Evolutionary conservation across 2,888 invertebrate species (phyloP).

Genomic region (Parelbella ahira): DNA sequence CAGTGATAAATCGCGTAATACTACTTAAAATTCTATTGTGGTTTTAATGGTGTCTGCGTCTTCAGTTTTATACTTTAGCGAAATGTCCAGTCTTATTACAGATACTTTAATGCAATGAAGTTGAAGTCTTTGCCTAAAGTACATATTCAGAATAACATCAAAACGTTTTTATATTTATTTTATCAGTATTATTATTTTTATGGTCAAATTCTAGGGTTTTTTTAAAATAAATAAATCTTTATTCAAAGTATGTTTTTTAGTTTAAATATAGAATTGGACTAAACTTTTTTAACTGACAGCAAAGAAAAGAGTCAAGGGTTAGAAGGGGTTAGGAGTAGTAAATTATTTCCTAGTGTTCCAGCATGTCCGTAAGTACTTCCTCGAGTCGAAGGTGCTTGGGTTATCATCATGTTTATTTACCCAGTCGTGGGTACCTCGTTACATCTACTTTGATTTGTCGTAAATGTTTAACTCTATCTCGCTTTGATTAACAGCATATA

Average conservation of each 20-base stretch:
- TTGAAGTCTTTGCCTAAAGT: no score
- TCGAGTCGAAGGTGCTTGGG: conserved; percentile 9
- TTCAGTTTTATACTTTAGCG: no score
- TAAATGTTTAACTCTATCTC: conserved; percentile 73
- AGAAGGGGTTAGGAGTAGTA: neutral
- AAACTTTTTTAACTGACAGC: no score
- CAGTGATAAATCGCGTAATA: neutral
- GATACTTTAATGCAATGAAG: no score
- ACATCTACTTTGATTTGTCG: conserved; percentile 47
- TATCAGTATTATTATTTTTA: no score
- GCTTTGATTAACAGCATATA: conserved; percentile 60
- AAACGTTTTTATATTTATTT: no score
- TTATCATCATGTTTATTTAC: conserved; percentile 14
- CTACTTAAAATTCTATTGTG: conserved; percentile 3
- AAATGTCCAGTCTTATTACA: no score
- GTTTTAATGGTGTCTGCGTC: neutral
- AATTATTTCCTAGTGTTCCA: conserved; percentile 13
- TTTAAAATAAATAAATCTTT: no score
- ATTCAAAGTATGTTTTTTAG: no score
- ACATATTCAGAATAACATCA: no score
- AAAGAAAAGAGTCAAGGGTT: neutral
- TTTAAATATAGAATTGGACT: no score
- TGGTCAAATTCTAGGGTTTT: no score
- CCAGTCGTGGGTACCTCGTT: neutral
- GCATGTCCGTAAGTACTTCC: conserved; percentile 13